A percentile compares a stretch with the other conserved stretches of the same genome.
These are phyloP conservation scores for Junonia oenone DNA, from an alignment of 2,888 invertebrate genomes.

Conservation along the genomic window DNA sequence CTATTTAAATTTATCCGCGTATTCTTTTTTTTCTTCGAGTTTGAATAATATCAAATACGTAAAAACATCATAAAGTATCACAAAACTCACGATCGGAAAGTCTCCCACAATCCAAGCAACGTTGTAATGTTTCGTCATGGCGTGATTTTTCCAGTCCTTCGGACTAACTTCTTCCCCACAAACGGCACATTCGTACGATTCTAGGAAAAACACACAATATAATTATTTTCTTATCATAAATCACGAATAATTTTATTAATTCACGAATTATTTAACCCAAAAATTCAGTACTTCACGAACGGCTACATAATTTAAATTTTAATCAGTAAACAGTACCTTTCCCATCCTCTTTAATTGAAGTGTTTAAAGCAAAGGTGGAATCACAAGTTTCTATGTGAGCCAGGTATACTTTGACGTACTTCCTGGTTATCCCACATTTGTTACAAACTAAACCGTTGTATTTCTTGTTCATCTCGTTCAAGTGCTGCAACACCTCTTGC, in stretches of 20 bases:
- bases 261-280: too few species aligned
- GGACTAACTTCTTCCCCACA: constrained; percentile 40
- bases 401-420: constrained; percentile 44
- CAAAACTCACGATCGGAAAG: constrained; percentile 49
- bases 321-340: constrained; percentile 7
- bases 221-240: background rate
- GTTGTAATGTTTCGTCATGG: constrained; percentile 53
- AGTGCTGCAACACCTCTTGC: constrained; percentile 29
- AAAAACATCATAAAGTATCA: too few species aligned
- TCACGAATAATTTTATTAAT: too few species aligned
- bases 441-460: constrained; percentile 36
- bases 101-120: constrained; percentile 53
- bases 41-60: background rate
- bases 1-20: too few species aligned
- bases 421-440: constrained; percentile 40
- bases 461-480: constrained; percentile 32
- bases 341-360: constrained; percentile 1
- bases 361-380: background rate
- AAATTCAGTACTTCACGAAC: too few species aligned
- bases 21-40: background rate
- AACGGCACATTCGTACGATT: constrained; percentile 42
- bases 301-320: too few species aligned
- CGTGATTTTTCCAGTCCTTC: constrained; percentile 45
- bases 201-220: too few species aligned
- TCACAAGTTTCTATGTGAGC: constrained; percentile 28